These are phyloP conservation scores for Thecocarcelia acutangulata DNA, from an alignment of 2,888 invertebrate genomes.

Conservation along the genomic window DNA sequence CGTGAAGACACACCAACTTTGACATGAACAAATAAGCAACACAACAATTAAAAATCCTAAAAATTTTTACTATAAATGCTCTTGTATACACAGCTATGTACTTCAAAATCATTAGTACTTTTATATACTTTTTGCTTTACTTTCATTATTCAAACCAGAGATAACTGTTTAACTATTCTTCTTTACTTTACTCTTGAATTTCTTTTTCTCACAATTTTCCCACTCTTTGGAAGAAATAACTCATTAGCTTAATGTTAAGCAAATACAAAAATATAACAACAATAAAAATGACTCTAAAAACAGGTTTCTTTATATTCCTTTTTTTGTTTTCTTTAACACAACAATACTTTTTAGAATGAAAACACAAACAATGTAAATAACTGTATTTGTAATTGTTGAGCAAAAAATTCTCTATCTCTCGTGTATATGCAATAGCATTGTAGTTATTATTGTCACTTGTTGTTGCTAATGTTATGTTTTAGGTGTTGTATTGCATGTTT, in stretches of 20 bases:
- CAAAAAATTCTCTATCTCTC: constrained; percentile 21
- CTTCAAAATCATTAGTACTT: constrained; percentile 39
- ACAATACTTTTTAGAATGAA: constrained; percentile 35
- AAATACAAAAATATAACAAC: constrained; percentile 21
- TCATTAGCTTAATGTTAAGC: constrained; percentile 63
- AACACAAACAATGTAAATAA: constrained; percentile 40
- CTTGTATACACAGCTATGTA: constrained; percentile 46
- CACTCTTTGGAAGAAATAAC: constrained; percentile 23
- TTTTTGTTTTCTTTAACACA: neutral
- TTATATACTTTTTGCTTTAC: neutral
- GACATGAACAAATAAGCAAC: constrained; percentile 6
- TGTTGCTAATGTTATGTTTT: constrained; percentile 44
- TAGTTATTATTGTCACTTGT: constrained; percentile 40
- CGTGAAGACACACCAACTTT: neutral
- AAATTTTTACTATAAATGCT: constrained; percentile 31
- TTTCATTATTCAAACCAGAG: too few relatives aligned
- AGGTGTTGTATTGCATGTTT: neutral
- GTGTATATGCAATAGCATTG: constrained; percentile 29
- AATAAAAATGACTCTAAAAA: constrained; percentile 9
- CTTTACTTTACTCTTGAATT: constrained; percentile 12
- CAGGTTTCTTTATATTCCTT: neutral
- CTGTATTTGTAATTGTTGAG: constrained; percentile 42
- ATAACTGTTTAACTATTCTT: neutral
- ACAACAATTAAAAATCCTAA: constrained; percentile 41
- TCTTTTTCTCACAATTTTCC: neutral